Evolutionary conservation across 2,113 vertebrate genomes (phyloP), one percentile per base, ranked within the genome.

Genomic region (Ochotona princeps): DNA sequence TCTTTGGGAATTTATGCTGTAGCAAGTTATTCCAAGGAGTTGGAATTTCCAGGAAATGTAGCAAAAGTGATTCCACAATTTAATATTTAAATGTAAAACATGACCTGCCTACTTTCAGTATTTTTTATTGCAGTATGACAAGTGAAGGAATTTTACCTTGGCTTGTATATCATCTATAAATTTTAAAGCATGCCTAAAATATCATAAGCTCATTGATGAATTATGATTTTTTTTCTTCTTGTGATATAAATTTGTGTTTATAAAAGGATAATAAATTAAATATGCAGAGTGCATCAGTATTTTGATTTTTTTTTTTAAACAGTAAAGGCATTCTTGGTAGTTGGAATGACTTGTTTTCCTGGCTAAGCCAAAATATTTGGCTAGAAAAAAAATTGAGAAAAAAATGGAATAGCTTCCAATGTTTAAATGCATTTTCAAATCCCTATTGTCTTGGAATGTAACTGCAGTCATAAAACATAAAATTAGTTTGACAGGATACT

Each of bases 361-460:
- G 83, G 75, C 35, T 76, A 92, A 89, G 84, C 93, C 93, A 95
- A 80, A 70, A 72, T 8, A 67, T 26, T 94, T 94, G 94, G 94
- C 91, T 69, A 65, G 44, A 93, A 11, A 78, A n/a, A 86, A 30
- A 87, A 25, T 84, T 93, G 20, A 87, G 83, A 83, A 25, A 44
- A 79, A 83, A 67, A 87, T 70, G 51, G 66, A 92, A 67, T 87
- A 57, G 93, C 30, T 67, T 92, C 75, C 74, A 91, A 21, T 20
- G 81, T 92, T 94, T 95, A 91, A 95, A 95, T 89, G 63, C 67
- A 87, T 95, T 97, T 96, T 94, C 44, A 92, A 92, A 61, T 88
- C 49, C 67, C 92, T 92, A 95, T 91, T 96, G 54, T 94, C 91
- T 95, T 96, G 93, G 84, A 95, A 92, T 54, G 74, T 47, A 92